Evolutionary conservation across 2,113 vertebrate genomes (phyloP), one percentile per base, ranked within the genome.

Genomic region (Eonycteris spelaea): DNA sequence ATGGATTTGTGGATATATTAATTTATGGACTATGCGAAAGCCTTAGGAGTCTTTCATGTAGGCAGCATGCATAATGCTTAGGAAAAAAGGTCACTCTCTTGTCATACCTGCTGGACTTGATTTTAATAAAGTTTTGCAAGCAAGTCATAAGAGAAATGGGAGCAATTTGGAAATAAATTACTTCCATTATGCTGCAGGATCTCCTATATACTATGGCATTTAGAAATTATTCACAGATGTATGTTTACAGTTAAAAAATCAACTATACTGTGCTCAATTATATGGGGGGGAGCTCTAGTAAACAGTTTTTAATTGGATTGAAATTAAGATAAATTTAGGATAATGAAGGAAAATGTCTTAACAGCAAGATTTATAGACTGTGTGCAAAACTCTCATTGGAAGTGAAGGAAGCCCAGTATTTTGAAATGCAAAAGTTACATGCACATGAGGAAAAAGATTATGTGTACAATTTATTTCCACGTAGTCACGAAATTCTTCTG

Each of bases 331-430:
- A 97, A 35, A 96, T 97, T 97, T 95, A 96, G 87, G 86, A 95
- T 98, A 98, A 98, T 96, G 96, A 98, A 97, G 95, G 95, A 98
- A 97, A 98, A 97, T 96, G 89, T 96, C 95, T 97, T 97, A 97
- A 95, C 91, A 95, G 97, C 97, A 96, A 97, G 95, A 98, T 98
- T 98, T 98, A 98, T 98, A 95, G 96, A 96, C 97, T 97, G 97
- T 91, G 94, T 93, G 94, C 89, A 94, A 95, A 96, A 90, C 93
- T 97, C 77, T 68, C 24, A 89, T 89, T 91, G 88, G 85, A 95
- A 97, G 63, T 74, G 80, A 97, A 97, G 93, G 95, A 91, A 97
- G 77, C 95, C 68, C 89, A 96, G 86, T 89, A 96, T 97, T 98
- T 96, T 97, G 93, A 97, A 95, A 97, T 94, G 82, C 51, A 86